phyloP scores from a whole-genome alignment of 1,140 invertebrate genomes.

The Drosophila mayri region DNA sequence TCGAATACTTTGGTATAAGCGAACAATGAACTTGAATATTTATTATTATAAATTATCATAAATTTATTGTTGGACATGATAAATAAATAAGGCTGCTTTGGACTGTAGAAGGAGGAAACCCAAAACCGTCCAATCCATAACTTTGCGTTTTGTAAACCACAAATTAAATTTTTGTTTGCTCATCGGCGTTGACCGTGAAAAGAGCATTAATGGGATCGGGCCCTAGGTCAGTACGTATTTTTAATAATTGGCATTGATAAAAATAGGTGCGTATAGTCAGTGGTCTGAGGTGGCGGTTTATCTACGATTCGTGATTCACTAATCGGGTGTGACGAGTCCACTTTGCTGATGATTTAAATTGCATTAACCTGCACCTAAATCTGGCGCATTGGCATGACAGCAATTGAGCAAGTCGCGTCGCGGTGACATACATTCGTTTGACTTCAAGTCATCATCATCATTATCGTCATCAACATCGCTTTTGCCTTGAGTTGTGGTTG shows the following conservation, averaged over 20 bases:
- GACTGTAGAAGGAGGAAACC: slow-evolving; percentile 15
- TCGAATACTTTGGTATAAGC: slow-evolving; percentile 24
- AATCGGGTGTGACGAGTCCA: slow-evolving; percentile 69
- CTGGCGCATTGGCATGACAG: slow-evolving; percentile 64
- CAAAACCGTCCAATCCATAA: slow-evolving; percentile 20
- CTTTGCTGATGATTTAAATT: slow-evolving; percentile 50
- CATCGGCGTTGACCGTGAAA: slow-evolving; percentile 59
- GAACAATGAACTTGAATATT: slow-evolving; percentile 72
- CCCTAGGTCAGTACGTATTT: slow-evolving; percentile 49
- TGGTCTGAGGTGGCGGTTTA: slow-evolving; percentile 12
- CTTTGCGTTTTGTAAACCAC: slow-evolving; percentile 31
- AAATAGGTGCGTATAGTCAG: slow-evolving; percentile 42
- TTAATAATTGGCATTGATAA: slow-evolving; percentile 62
- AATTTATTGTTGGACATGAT: slow-evolving; percentile 1
- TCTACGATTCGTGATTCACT: slow-evolving; percentile 57
- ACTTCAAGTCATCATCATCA: slow-evolving; percentile 47
- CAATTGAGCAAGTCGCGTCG: slow-evolving; percentile 36
- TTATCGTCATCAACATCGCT: slow-evolving; percentile 11
- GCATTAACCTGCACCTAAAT: slow-evolving; percentile 61
- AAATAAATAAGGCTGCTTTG: slow-evolving; percentile 40
- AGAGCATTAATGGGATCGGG: slow-evolving; percentile 43
- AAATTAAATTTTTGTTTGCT: slow-evolving; percentile 44
- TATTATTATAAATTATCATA: slow-evolving; percentile 41
- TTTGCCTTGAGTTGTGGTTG: slow-evolving; percentile 2
- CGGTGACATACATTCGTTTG: slow-evolving; percentile 42